Evolutionary conservation across 2,797 vertebrate species (phyloP), one percentile per base, ranked within the genome.

Genomic region (Gobionotothen gibberifrons): DNA sequence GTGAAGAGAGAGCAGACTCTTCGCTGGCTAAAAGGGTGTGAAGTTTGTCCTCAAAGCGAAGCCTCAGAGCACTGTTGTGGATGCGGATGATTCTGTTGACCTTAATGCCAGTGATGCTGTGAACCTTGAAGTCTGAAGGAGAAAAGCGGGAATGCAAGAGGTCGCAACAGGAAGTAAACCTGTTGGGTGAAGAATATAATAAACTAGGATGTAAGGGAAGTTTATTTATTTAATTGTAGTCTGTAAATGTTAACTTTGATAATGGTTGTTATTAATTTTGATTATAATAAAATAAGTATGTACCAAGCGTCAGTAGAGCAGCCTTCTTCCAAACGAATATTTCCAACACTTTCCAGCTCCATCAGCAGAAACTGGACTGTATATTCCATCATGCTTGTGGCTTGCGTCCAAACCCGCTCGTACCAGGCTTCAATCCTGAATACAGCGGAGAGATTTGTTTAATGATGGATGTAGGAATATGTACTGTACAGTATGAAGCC

Each of bases 311-410:
- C 94, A 36, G 90, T 89, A 70, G 87, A 80, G 76, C 92, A 91
- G 69, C 94, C 95, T 83, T 96, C 95, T 82, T 97, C 95, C 86
- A 97, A 96, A 57, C 92, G 93, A 84, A 94, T 94, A 71, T 96
- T 98, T 78, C 95, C 95, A 71, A 96, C 94, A 26, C 93, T 95
- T 90, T 98, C 94, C 36, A 97, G 86, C 86, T 97, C 94, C 73
- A 92, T 93, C 77, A 95, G 69, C 61, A 97, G 91, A 85, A 96
- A 96, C 8, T 93, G 90, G 55, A 93, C 86, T 9, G 88, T 84
- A 43, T 94, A 86, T 57, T 93, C 84, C 68, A 92, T 94, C 55
- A 71, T 92, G 64, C 84, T 86, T 69, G 90, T 93, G 52, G 90
- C 94, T 71, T 87, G 90, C 68, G 84, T 84, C 72, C 94, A 72